Percentiles rank a stretch among this genome's conserved stretches.
phyloP scores from a whole-genome alignment of 2,888 invertebrate species.

The Seira ritae region DNA sequence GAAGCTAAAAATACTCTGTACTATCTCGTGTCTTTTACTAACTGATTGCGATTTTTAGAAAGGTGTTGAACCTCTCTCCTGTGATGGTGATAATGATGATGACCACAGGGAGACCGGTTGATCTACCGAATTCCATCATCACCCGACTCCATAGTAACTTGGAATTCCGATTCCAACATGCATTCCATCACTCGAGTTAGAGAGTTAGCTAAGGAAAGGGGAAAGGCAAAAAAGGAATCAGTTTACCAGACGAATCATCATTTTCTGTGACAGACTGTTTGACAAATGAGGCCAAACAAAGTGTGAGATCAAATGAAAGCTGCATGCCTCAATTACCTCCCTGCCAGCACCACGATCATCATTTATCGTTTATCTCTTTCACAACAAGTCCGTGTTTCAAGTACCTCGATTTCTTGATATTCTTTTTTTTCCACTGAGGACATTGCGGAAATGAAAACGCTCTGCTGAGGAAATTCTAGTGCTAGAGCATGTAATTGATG shows the following conservation, averaged over 20 bases:
- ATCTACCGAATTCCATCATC: too few species aligned
- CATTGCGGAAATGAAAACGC: constrained; percentile 47
- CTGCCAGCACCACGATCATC: not conserved
- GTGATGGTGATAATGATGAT: too few species aligned
- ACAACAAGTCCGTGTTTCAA: not conserved
- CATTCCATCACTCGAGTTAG: too few species aligned
- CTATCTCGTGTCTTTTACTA: too few species aligned
- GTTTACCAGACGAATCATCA: not conserved
- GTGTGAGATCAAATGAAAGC: constrained; percentile 48
- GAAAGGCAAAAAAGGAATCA: too few species aligned
- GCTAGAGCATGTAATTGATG: constrained; percentile 39
- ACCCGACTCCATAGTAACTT: too few species aligned
- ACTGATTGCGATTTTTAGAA: too few species aligned
- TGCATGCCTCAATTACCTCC: constrained; percentile 5
- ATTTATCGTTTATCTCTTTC: not conserved
- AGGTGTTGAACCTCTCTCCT: too few species aligned
- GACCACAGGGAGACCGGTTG: too few species aligned
- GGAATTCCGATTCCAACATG: too few species aligned
- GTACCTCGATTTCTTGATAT: not conserved
- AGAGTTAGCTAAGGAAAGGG: too few species aligned
- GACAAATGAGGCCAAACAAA: constrained; percentile 61
- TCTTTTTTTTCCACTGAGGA: not conserved
- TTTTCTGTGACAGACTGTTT: constrained; percentile 36
- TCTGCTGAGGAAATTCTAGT: not conserved
- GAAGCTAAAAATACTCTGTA: too few species aligned